Evolutionary conservation across 2,888 invertebrate genomes (phyloP), one percentile per base, ranked within the genome.

Genomic region (Agelastica alni): DNA sequence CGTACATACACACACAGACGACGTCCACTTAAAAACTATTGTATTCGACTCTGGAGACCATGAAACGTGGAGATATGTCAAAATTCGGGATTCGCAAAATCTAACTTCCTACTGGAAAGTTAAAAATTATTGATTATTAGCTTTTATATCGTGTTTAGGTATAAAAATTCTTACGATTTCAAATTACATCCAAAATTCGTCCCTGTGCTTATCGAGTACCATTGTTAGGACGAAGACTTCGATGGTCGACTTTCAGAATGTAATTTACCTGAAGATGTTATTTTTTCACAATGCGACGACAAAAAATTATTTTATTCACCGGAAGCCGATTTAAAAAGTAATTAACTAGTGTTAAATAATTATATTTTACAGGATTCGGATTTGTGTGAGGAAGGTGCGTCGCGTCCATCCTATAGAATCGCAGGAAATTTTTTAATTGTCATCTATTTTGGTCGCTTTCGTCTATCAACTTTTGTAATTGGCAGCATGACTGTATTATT

Each of bases 291-390:
- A 56, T 56, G 60, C 51, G 58, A 63, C 63, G 64, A 68, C 68
- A 67, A 67, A 66, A 67, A 62, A 53, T 55, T 43, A 44, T 62
- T 59, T 56, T 59, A 68, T 66, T 67, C 63, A 68, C 69, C 69
- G 69, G 69, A 70, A 70, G 67, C 68, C 60, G 61, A 62, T 66
- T 63, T 60, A 63, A 66, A 63, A 67, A 62, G 64, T 67, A 68
- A 68, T 68, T 70, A 68, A 52, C 56, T 58, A 53, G 60, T 62
- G 58, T 62, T 58, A 56, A 62, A 54, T 61, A 61, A 55, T 55
- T 48, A 39, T 48, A 48, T 39, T 48, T 30, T 30, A 41, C 20
- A 41, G n/a, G 13, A 39, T 48, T 17, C 17, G 30, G 30, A 37
- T 30, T 39, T 12, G 16, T 22, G 44, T 31, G 18, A 30, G 30